These are phyloP conservation scores for Austrofundulus limnaeus DNA, from an alignment of 2,113 vertebrate species.

Conservation along the genomic window DNA sequence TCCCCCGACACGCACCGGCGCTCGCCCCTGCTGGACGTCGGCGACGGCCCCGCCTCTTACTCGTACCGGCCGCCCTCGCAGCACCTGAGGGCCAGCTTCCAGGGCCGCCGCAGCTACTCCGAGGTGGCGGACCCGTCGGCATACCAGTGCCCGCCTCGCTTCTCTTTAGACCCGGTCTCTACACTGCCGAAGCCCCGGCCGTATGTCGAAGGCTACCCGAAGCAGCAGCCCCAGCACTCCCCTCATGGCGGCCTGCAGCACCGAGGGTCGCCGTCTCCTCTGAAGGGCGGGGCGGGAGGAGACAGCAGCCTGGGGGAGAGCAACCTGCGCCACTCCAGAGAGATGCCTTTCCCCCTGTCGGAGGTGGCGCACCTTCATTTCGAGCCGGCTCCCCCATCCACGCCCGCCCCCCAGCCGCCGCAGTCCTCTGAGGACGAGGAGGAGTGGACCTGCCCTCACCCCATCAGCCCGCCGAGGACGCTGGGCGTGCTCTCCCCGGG, in stretches of 20 bases:
- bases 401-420: slow-evolving; percentile 66
- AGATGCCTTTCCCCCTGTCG: slow-evolving; percentile 87
- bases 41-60: slow-evolving; percentile 83
- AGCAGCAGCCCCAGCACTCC: slow-evolving; percentile 70
- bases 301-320: slow-evolving; percentile 70
- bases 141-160: slow-evolving; percentile 86
- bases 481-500: slow-evolving; percentile 80
- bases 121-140: slow-evolving; percentile 89
- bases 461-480: slow-evolving; percentile 85
- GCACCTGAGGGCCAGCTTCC: slow-evolving; percentile 92
- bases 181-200: slow-evolving; percentile 92
- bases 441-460: slow-evolving; percentile 89
- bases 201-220: slow-evolving; percentile 84
- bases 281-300: slow-evolving; percentile 59
- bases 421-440: slow-evolving; percentile 95
- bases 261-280: slow-evolving; percentile 55
- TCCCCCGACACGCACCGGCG: slow-evolving; percentile 83
- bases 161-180: slow-evolving; percentile 88
- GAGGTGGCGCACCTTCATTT: slow-evolving; percentile 88
- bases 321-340: slow-evolving; percentile 80
- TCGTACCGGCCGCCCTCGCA: slow-evolving; percentile 87
- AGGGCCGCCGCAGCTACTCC: slow-evolving; percentile 94
- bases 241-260: slow-evolving; percentile 66
- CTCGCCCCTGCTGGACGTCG: slow-evolving; percentile 81
- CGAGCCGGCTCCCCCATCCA: slow-evolving; percentile 76